Evolutionary conservation across 2,888 invertebrate species (phyloP).

Genomic region (Brachyptera putata): DNA sequence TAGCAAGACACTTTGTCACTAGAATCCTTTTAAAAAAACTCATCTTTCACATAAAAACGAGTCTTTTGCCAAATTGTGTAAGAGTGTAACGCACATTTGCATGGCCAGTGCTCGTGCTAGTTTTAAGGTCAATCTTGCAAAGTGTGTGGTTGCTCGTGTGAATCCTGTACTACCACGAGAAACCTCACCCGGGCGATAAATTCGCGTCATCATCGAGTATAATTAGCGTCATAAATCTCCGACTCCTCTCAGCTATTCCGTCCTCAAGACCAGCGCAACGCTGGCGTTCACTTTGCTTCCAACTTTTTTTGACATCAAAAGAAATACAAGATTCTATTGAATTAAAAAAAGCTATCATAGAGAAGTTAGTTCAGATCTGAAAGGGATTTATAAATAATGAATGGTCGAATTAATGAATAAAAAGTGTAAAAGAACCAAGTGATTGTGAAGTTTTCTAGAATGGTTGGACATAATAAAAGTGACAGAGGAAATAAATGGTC

Average conservation of each 20-base stretch:
- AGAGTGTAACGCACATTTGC: too few species aligned
- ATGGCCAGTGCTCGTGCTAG: conserved; percentile 9
- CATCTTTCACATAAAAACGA: conserved; percentile 2
- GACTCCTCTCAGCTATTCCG: too few species aligned
- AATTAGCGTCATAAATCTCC: conserved; percentile 36
- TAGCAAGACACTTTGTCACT: conserved; percentile 19
- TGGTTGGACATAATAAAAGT: conserved; percentile 18
- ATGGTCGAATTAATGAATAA: conserved; percentile 14
- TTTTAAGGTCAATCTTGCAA: conserved; percentile 5
- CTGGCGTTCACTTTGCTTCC: neutral
- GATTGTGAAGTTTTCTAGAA: neutral
- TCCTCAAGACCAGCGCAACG: neutral
- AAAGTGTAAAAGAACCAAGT: conserved; percentile 13
- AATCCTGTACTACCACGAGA: neutral
- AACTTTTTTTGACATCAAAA: neutral
- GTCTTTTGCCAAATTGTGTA: conserved; percentile 15
- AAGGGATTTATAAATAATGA: conserved; percentile 16
- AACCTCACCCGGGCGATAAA: conserved; percentile 17
- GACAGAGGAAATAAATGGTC: conserved; percentile 19
- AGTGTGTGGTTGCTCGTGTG: conserved; percentile 6
- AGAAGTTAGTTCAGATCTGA: neutral
- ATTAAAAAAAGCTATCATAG: neutral
- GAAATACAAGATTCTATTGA: conserved; percentile 4
- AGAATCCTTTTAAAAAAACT: conserved; percentile 2
- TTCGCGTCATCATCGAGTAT: conserved; percentile 33